phyloP scores from a whole-genome alignment of 2,113 vertebrate genomes.

The Pseudolaguvia tuberculata region DNA sequence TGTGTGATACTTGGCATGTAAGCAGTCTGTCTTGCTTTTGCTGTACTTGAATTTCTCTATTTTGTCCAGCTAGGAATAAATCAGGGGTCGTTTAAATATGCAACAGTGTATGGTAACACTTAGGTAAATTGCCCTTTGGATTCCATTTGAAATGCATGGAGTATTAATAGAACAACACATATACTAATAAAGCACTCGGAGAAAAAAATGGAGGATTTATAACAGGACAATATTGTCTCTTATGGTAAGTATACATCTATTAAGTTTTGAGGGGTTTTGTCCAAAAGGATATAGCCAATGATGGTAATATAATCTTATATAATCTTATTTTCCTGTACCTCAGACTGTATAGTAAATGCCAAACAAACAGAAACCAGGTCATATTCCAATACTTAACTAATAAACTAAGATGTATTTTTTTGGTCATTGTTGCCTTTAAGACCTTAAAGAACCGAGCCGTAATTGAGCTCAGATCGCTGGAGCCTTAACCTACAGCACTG shows the following conservation, averaged over 20 bases:
- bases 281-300: neutral
- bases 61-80: slow-evolving; percentile 78
- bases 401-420: too few species aligned
- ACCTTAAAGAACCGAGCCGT: too few species aligned
- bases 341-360: neutral
- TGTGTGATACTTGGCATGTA: slow-evolving; percentile 93
- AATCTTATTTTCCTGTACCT: neutral
- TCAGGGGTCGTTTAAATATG: neutral
- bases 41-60: slow-evolving; percentile 95
- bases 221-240: neutral
- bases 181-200: too few species aligned
- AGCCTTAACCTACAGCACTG: too few species aligned
- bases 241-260: neutral
- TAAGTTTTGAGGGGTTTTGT: neutral
- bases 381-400: neutral
- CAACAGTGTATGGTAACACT: neutral
- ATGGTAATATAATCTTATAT: neutral
- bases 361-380: neutral
- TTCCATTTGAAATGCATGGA: neutral
- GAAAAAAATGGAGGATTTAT: neutral
- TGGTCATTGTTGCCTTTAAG: too few species aligned
- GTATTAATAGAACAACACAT: too few species aligned
- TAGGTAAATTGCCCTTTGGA: neutral
- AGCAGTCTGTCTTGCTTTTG: slow-evolving; percentile 81
- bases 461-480: too few species aligned